These are phyloP conservation scores for Manduca sexta DNA, from an alignment of 1,140 invertebrate species.

Conservation along the genomic window DNA sequence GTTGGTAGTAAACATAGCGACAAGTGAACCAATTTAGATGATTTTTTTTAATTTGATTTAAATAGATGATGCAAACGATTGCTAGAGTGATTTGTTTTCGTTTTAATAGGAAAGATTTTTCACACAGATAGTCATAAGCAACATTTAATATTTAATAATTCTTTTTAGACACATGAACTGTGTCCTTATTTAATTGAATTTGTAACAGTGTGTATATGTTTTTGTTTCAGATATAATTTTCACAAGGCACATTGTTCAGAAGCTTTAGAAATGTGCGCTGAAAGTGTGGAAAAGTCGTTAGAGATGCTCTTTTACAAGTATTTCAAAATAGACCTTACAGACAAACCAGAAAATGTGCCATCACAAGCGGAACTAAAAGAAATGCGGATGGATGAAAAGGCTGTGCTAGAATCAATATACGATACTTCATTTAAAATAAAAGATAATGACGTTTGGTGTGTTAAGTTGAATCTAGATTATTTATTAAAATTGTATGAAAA, in stretches of 20 bases:
- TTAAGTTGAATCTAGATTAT: conserved; percentile 80
- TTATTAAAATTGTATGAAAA: conserved; percentile 76
- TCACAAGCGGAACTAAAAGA: conserved; percentile 74
- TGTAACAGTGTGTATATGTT: too few species aligned
- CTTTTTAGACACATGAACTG: too few species aligned
- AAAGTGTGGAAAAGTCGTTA: conserved; percentile 79
- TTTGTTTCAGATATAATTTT: conserved; percentile 81
- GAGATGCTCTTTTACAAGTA: conserved; percentile 81
- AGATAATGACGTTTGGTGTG: conserved; percentile 79
- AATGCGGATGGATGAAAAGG: conserved; percentile 80
- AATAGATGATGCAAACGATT: too few species aligned
- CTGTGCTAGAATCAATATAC: conserved; percentile 83
- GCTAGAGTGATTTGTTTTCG: too few species aligned
- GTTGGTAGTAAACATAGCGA: too few species aligned
- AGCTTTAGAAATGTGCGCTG: conserved; percentile 77
- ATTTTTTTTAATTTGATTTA: too few species aligned
- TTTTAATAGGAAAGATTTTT: too few species aligned
- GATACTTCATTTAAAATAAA: conserved; percentile 79
- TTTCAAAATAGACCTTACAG: conserved; percentile 69
- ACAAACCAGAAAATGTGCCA: conserved; percentile 54
- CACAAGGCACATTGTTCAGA: conserved; percentile 82
- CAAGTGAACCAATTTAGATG: too few species aligned
- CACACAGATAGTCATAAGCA: too few species aligned
- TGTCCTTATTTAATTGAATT: too few species aligned
- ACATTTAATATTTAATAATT: too few species aligned